Conservation (phyloP, 2,113 vertebrate species). For the Aspidoscelis tigris region DNA sequence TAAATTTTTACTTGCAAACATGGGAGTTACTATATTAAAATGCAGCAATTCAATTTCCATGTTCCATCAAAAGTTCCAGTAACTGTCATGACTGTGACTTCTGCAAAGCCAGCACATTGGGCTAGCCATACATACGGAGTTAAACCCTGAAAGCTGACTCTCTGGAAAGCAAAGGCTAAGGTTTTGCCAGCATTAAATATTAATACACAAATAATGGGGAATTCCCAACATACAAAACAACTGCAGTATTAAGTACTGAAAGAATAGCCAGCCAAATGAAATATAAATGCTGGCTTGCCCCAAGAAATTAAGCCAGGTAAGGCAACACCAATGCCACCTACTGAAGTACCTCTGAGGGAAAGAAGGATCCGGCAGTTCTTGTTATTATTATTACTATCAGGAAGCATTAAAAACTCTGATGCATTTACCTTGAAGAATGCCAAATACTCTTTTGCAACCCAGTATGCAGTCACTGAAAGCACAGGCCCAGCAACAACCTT, state of each 20-base stretch:
- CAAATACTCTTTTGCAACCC: neutral
- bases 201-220: constrained; percentile 33
- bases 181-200: constrained; percentile 22
- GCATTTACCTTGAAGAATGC: neutral
- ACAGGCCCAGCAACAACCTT: neutral
- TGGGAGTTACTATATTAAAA: too few species aligned
- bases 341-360: neutral
- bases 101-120: too few species aligned
- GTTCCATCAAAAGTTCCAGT: too few species aligned
- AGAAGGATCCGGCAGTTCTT: neutral
- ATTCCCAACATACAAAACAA: constrained; percentile 19
- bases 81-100: too few species aligned
- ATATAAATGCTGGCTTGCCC: neutral
- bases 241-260: neutral
- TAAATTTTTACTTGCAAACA: too few species aligned
- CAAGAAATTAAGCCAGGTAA: constrained; percentile 3
- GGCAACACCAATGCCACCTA: neutral
- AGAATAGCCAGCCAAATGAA: constrained; percentile 11
- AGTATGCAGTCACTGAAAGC: neutral
- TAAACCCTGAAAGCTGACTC: constrained; percentile 27
- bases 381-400: neutral
- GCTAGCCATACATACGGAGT: neutral
- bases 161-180: constrained; percentile 30
- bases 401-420: neutral
- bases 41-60: too few species aligned